Percentiles rank a stretch among this genome's conserved stretches.
Evolutionary conservation across 2,113 vertebrate genomes (phyloP).

Genomic region (Ochotona princeps): DNA sequence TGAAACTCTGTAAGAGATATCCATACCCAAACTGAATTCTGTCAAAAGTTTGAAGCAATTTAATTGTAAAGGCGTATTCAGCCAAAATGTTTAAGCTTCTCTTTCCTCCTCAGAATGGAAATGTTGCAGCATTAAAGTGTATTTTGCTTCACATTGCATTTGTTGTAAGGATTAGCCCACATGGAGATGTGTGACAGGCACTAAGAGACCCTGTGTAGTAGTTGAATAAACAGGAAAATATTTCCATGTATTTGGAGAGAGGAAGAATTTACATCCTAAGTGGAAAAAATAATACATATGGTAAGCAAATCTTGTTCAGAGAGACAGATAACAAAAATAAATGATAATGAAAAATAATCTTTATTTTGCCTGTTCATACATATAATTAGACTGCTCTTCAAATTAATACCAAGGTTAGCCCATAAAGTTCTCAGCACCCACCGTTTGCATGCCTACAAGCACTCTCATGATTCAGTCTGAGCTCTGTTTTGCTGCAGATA

Average conservation of each 20-base stretch:
- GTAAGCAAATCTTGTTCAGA: not conserved
- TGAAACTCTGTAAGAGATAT: not conserved
- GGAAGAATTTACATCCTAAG: not conserved
- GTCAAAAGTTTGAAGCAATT: slow-evolving; percentile 21
- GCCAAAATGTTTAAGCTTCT: not conserved
- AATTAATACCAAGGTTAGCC: slow-evolving; percentile 28
- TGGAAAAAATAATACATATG: not conserved
- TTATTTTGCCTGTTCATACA: slow-evolving; percentile 21
- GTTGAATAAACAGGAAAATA: not conserved
- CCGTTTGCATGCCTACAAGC: not conserved
- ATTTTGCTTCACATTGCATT: slow-evolving; percentile 7
- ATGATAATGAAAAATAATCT: slow-evolving; percentile 7
- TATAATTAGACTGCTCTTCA: not conserved
- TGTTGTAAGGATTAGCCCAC: not conserved
- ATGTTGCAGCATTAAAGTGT: not conserved
- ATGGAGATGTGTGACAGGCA: not conserved
- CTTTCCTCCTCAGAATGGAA: slow-evolving; percentile 18
- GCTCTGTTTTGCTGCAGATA: not conserved
- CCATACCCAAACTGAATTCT: slow-evolving; percentile 29
- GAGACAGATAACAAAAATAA: not conserved
- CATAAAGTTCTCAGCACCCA: not conserved
- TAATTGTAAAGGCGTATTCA: slow-evolving; percentile 52
- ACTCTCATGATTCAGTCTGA: not conserved
- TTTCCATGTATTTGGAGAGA: not conserved
- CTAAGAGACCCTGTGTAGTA: not conserved